Evolutionary conservation across 2,888 invertebrate species (phyloP), one percentile per base, ranked within the genome.

Genomic region (Dasypolia templi): DNA sequence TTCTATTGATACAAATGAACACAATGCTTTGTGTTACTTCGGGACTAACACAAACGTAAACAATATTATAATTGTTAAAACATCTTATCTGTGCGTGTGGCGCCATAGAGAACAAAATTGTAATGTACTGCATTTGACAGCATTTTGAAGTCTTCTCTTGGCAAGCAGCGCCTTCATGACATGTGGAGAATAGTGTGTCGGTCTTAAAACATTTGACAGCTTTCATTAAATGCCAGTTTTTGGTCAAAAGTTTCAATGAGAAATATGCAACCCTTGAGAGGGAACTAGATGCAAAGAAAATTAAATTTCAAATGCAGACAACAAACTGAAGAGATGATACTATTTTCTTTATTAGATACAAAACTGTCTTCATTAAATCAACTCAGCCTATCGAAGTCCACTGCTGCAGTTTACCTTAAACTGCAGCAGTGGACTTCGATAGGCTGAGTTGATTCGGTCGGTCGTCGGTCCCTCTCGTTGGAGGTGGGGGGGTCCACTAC

Each of bases 181-280:
- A 9, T 17, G 62, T 44, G 1, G 12, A 32, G 44, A 22, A 53
- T 67, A 29, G 32, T 42, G 53, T 77, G 61, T 42, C 49, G 2
- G 11, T 61, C 14, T 61, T 17, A 49, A 71, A 46, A 68, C 77
- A 62, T 32, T 49, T 77, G 76, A 77, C 76, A 76, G 70, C 61
- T 70, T 71, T 71, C 29, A 76, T 39, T 69, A 62, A 44, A 12
- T 42, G 22, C 42, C n/a, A 70, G 42, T 26, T 42, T 68, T 77
- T 35, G 26, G 22, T 39, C 56, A n/a, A 14, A 32, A 7, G 29
- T 22, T 49, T 44, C 1, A 39, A 51, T 12, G 3, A 44, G 29
- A 56, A 44, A 7, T 44, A 58, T 78, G 51, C 62, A 58, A 71
- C 17, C 62, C 12, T 66, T 14, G 11, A 35, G 5, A 2, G 6